Evolutionary conservation across 2,888 invertebrate genomes (phyloP), one percentile per base, ranked within the genome.

Genomic region (Drosophila tripunctata): DNA sequence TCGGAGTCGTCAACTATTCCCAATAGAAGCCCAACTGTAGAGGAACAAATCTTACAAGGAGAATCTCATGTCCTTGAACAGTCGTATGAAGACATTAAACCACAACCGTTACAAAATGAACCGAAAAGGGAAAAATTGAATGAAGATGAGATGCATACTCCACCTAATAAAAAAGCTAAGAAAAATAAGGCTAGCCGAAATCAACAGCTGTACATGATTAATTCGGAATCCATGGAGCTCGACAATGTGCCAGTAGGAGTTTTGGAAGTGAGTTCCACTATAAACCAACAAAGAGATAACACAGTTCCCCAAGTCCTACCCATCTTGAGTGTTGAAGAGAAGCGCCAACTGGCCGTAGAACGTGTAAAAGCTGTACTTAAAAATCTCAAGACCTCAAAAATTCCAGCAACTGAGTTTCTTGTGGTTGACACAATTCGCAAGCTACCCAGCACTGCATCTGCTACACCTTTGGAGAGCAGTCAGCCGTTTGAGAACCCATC

Each of bases 401-500:
- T n/a, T 6, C 44, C 58, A 6, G 33, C 45, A 3, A 33, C 36
- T 0, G 75, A 79, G n/a, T 79, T 55, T 8, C 55, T 72, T 1
- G 54, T 79, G 12, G 83, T 81, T 10, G 62, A 76, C 21, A 85
- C 83, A 1, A 51, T 85, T 10, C 27, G 35, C 3, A 63, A 62
- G 10, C 14, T 75, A 31, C 77, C 86, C 5, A 41, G 19, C 0
- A 40, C 45, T 6, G 12, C 14, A 0, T 54, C 58, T 4, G 61
- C n/a, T n/a, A n/a, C n/a, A n/a, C n/a, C n/a, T n/a, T n/a, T 33
- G 8, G 51, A 63, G 30, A 44, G 14, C 4, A 60, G 63, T 4
- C 33, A 36, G 7, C n/a, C 36, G 1, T 79, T 67, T 14, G 65
- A 83, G 35, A 66, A 85, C 44, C 75, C 81, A 1, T 81, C 81